A percentile compares a stretch with the other conserved stretches of the same genome.
Conservation (phyloP, 2,888 invertebrate genomes). For the Apodemia hepburni region DNA sequence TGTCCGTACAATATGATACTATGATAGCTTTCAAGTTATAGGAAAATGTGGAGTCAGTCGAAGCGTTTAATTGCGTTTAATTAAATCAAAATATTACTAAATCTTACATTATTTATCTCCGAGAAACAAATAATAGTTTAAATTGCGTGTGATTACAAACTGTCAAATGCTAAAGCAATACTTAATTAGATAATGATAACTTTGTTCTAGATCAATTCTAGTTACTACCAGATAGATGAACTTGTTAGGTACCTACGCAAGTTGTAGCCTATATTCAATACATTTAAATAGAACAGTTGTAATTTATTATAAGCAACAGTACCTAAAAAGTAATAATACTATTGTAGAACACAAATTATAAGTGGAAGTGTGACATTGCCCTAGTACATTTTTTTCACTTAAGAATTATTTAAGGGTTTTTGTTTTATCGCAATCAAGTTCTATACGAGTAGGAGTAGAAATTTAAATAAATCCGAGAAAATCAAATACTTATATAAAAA, state of each 20-base stretch:
- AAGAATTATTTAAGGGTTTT: no score
- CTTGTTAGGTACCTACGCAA: background rate
- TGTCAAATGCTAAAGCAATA: background rate
- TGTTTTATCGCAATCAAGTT: no score
- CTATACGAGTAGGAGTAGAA: no score
- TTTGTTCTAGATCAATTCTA: conserved; percentile 62
- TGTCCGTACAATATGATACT: no score
- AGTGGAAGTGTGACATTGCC: no score
- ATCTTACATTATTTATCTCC: background rate
- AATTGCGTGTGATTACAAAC: background rate
- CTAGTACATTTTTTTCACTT: no score
- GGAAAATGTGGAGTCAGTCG: background rate
- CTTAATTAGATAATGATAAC: conserved; percentile 43
- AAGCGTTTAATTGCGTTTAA: background rate
- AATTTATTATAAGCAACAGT: no score
- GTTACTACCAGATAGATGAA: conserved; percentile 48
- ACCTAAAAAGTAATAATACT: no score
- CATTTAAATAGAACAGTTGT: background rate
- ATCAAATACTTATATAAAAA: no score
- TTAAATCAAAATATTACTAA: background rate
- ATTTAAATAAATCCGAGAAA: no score
- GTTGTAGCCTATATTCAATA: background rate
- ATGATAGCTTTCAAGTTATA: no score
- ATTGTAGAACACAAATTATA: no score
- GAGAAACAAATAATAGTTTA: background rate